Conservation (phyloP, 2,888 invertebrate genomes). For the Nysson spinosus region DNA sequence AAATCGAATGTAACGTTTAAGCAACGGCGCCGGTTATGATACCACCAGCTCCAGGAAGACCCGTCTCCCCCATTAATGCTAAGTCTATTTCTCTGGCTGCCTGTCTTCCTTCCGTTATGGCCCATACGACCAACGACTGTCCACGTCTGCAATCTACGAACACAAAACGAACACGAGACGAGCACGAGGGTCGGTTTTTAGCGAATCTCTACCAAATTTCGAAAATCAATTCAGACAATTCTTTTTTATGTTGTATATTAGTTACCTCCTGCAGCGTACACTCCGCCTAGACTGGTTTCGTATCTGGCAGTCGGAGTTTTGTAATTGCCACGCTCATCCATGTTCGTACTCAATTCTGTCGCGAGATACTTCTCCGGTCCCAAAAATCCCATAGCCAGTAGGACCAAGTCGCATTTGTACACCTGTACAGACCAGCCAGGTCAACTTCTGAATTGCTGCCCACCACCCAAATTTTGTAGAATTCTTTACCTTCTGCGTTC, state of each 20-base stretch:
- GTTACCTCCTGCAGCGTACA: constrained; percentile 97
- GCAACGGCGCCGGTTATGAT: constrained; percentile 80
- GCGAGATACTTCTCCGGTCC: constrained; percentile 96
- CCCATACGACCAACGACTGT: constrained; percentile 99
- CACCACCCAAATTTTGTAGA: no score
- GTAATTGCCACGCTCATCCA: constrained; percentile 96
- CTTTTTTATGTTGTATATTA: no score
- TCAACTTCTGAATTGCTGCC: no score
- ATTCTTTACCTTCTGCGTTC: constrained; percentile 83
- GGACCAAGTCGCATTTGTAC: constrained; percentile 92
- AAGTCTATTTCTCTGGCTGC: constrained; percentile 96
- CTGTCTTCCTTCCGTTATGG: constrained; percentile 98
- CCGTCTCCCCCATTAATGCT: constrained; percentile 88
- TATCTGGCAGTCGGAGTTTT: constrained; percentile 88
- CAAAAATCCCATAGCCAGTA: constrained; percentile 99
- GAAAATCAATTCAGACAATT: no score
- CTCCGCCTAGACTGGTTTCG: constrained; percentile 87
- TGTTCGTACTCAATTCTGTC: constrained; percentile 86
- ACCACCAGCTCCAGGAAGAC: constrained; percentile 95
- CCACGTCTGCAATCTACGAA: constrained; percentile 97
- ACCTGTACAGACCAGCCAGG: constrained; percentile 78
- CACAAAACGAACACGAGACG: constrained; percentile 6
- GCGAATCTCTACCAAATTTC: no score
- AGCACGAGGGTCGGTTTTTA: no score
- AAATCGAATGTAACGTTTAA: no score